Evolutionary conservation across 2,113 vertebrate species (phyloP), one percentile per base, ranked within the genome.

Genomic region (Herpailurus yagouaroundi): DNA sequence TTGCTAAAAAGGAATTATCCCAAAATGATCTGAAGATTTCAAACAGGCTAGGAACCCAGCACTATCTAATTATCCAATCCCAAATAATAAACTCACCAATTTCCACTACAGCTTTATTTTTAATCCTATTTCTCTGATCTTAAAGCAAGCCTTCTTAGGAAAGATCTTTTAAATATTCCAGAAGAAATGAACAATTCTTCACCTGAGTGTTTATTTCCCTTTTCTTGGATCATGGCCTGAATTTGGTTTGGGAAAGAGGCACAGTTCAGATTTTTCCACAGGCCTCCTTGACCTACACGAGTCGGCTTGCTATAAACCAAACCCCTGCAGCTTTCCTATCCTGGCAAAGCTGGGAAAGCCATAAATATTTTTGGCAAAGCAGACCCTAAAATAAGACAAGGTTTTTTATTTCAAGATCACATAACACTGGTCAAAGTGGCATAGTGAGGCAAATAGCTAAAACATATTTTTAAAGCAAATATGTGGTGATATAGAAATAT

Each of bases 281-380:
- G 89, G 63, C 69, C 94, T 94, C 60, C 92, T 96, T 98, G 97
- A 98, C 96, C 98, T 97, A 87, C 76, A 81, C 89, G 60, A 94
- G 92, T 60, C 50, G 1, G 86, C 71, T 96, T 94, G 83, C 97
- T 96, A 89, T 94, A 94, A 98, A 96, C 89, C 86, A 94, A 98
- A 87, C 74, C 80, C 86, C 95, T 80, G 29, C 80, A 97, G 96
- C 79, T 97, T 98, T 96, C 73, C 87, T 85, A 76, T 36, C 60
- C 95, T 98, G 97, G 97, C 92, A 92, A 94, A 96, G 82, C 92
- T 96, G 66, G 94, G 88, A 94, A 97, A 97, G 94, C 87, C 97
- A 96, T 97, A 97, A 98, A 98, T 98, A 98, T 94, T 98, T 98
- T 92, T 98, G 97, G 95, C 97, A 98, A 93, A 97, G 87, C 83